Evolutionary conservation across 1,140 invertebrate species (phyloP), one percentile per base, ranked within the genome.

Genomic region (Drosophila dunni): DNA sequence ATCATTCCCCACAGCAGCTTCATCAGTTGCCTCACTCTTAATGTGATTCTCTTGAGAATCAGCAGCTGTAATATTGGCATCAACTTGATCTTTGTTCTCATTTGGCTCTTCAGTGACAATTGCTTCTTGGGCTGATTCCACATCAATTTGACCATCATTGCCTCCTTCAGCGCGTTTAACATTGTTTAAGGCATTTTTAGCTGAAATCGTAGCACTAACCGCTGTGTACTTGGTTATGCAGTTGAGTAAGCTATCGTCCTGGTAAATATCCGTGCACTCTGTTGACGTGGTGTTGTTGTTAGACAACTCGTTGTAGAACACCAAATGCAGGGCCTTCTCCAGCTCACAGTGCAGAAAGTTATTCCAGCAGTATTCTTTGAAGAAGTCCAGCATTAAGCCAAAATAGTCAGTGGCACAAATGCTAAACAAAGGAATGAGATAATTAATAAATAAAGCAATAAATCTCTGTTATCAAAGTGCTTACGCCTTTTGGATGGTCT

Each of bases 301-400:
- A 10, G 76, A 78, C 51, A 77, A 65, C 64, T 81, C 65, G 10
- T 79, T 76, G 74, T 75, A 67, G 62, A 97, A 94, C 67, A 96
- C 95, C 92, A 94, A 93, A 69, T 94, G 93, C 63, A 97, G 93
- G 90, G 95, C 96, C 91, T 95, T 95, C 92, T 97, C 96, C 63
- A 97, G 95, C 94, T 97, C 96, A 58, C 95, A 96, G 93, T 97
- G 97, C 70, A 97, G 93, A 91, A 97, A 97, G 93, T 97, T 98
- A 93, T 98, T 98, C 95, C 96, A 97, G 46, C 94, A 94, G 93
- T 96, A 98, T 91, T 95, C 94, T 92, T 97, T 97, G 94, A 97
- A 97, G 81, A 97, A 93, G 92, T 97, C 95, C 94, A 97, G 93
- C 45, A 95, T 93, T 17, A 81, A 90, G 77, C 44, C 81, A 64